Base-by-base conservation (phyloP, 2,888 invertebrate genomes). In the Pilophorus perplexus region DNA sequence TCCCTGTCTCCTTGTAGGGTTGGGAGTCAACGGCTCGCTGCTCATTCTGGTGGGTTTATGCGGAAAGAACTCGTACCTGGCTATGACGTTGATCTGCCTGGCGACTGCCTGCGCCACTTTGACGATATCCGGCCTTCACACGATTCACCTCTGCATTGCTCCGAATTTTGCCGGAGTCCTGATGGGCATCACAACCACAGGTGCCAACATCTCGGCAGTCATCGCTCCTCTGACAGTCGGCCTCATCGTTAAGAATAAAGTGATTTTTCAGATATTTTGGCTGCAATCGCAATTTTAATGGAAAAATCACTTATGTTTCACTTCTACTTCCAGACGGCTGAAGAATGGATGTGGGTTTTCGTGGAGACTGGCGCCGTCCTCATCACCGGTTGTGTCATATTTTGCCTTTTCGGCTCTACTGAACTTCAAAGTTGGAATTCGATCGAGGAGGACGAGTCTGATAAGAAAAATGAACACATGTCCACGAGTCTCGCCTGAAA, bases 141-240 rank as follows among this genome's bases (percentile, higher is more conserved):
- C 82, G 28, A 80, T 79, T 71, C 80, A 80, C 67, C 78, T 81
- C 2, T 80, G 81, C 71, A 73, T 81, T 20, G 78, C 80, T 12
- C 80, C 80, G 0, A 80, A 80, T 68, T 80, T 76, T 67, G 80
- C 80, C 10, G 80, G 80, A 1, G 77, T 78, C 2, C 73, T 80
- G 71, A 79, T 80, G 78, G 79, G 80, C 0, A 76, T 81, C 16
- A 78, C 79, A 0, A 81, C 80, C 71, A 77, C 78, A 44, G 69
- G 77, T 16, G 79, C 79, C 0, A 78, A 79, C 33, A 71, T 79
- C 3, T 71, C 78, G 5, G 78, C 79, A 0, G 77, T 80, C 46
- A 25, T 79, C 1, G 79, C 79, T 0, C 80, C 80, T 0, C 65
- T 78, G 3, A 74, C 78, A 10, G 76, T 75, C 12, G 77, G 78